Evolutionary conservation across 2,888 invertebrate genomes (phyloP), one percentile per base, ranked within the genome.

Genomic region (Dione juno): DNA sequence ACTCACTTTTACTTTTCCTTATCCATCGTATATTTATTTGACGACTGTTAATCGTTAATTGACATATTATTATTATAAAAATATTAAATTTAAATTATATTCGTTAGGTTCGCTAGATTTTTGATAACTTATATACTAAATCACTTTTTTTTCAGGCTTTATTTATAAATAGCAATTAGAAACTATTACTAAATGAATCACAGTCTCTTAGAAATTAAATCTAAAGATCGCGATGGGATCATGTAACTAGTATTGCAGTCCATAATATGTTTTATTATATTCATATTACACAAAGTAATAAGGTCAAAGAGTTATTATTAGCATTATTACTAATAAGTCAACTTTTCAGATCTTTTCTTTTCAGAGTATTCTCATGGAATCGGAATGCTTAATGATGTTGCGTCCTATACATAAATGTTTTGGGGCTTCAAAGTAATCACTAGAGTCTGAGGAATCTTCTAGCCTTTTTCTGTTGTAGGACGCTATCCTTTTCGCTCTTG

Each of bases 201-300:
- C 91, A 92, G 91, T 92, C 89, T 91, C 87, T 81, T 86, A 84
- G 80, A 86, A 86, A 88, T 88, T 86, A 81, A 81, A 83, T 84
- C 83, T 82, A 79, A 76, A 77, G 69, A 83, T 82, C 86, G 84
- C 83, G 82, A 80, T 81, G 82, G 84, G 80, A 71, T 75, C 64
- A 75, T 71, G 66, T 70, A 75, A 76, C 76, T 75, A 74, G 70
- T 71, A 70, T 71, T 75, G 70, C 73, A 68, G 61, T 72, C 66
- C 66, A 71, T 69, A 65, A 63, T 43, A 59, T 21, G 16, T 7
- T 11, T 43, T 28, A 45, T 43, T 45, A 28, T 5, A 45, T 69
- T 37, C 48, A 53, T 64, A 57, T 58, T 65, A 74, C 71, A 71
- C 57, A 59, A 69, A 68, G 69, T 54, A 57, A 74, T 58, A 69